Conservation (phyloP, 2,797 vertebrate species). For the Gallinago nigripennis region DNA sequence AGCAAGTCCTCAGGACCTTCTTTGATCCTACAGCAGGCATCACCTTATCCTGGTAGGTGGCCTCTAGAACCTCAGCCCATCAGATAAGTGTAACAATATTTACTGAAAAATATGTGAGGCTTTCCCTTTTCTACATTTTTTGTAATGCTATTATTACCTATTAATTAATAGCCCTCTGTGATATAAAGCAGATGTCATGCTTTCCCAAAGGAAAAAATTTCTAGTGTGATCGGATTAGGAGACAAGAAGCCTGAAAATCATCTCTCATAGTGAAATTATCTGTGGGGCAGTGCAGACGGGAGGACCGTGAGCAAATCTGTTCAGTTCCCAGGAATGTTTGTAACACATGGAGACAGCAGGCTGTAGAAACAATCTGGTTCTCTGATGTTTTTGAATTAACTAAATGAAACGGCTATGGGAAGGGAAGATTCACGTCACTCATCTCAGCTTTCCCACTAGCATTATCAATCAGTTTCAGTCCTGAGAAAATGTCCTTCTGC, state of each 20-base stretch:
- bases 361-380: background rate
- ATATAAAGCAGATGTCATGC: background rate
- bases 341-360: background rate
- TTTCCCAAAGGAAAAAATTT: background rate
- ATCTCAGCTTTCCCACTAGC: background rate
- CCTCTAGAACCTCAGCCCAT: background rate
- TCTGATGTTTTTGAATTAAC: background rate
- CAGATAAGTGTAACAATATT: background rate
- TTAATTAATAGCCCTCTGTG: background rate
- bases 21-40: background rate
- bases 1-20: background rate
- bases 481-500: constrained; percentile 34
- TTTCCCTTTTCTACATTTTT: background rate
- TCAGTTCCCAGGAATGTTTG: constrained; percentile 9
- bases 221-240: background rate
- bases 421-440: background rate
- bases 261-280: background rate
- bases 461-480: constrained; percentile 14
- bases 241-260: constrained; percentile 3
- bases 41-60: background rate
- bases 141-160: background rate
- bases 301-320: background rate
- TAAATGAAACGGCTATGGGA: background rate
- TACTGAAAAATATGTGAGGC: background rate
- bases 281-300: background rate